These are phyloP conservation scores for Drosophila pandora DNA, from an alignment of 1,140 invertebrate species.

Conservation along the genomic window DNA sequence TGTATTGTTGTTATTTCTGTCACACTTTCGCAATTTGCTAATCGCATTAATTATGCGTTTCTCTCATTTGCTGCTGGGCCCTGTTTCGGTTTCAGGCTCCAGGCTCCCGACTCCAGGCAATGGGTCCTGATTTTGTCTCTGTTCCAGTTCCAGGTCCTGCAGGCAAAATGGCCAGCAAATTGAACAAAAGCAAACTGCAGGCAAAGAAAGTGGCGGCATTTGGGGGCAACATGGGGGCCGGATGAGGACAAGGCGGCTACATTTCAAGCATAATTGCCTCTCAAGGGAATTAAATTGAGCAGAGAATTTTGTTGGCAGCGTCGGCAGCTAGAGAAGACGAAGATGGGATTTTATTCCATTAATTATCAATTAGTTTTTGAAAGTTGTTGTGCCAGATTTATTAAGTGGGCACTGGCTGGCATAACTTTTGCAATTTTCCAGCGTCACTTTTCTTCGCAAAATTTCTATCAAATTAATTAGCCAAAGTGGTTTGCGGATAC, in stretches of 20 bases:
- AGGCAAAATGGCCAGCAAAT: conserved; percentile 64
- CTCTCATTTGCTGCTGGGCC: conserved; percentile 75
- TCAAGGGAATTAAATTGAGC: conserved; percentile 74
- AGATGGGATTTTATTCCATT: conserved; percentile 73
- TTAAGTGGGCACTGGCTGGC: conserved; percentile 49
- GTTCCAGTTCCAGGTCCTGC: conserved; percentile 44
- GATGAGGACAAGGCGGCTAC: conserved; percentile 5
- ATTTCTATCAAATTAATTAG: conserved; percentile 71
- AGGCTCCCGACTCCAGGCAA: conserved; percentile 6
- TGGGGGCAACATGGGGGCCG: conserved; percentile 7
- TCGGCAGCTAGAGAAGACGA: conserved; percentile 28
- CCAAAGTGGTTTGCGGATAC: conserved; percentile 41
- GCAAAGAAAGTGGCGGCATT: conserved; percentile 14
- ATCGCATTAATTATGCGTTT: conserved; percentile 80
- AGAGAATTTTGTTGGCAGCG: conserved; percentile 47
- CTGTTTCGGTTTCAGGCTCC: conserved; percentile 13
- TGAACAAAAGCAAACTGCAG: conserved; percentile 63
- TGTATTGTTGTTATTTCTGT: conserved; percentile 72
- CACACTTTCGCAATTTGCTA: conserved; percentile 78
- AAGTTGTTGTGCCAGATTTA: conserved; percentile 70
- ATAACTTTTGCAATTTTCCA: conserved; percentile 39
- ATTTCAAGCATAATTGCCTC: conserved; percentile 70
- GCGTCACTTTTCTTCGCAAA: conserved; percentile 39
- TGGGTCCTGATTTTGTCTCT: conserved; percentile 3
- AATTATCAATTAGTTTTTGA: conserved; percentile 82